phyloP scores from a whole-genome alignment of 1,140 invertebrate genomes.

The Polyergus mexicanus region DNA sequence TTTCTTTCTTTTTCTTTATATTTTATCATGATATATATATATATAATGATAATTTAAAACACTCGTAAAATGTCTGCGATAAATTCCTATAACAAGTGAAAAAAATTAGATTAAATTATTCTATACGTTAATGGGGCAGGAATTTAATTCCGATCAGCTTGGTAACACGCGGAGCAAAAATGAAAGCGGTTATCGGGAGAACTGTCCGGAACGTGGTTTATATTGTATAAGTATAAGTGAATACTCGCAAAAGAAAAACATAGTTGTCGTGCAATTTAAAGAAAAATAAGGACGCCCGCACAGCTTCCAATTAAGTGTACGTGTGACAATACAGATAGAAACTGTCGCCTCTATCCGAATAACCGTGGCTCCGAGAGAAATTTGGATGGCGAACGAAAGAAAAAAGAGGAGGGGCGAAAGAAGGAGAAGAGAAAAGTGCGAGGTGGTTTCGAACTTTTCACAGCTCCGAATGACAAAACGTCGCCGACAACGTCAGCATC shows the following conservation, averaged over 20 bases:
- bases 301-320: conserved; percentile 43
- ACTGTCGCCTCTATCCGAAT: conserved; percentile 19
- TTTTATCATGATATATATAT: not conserved
- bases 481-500: conserved; percentile 56
- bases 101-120: conserved; percentile 55
- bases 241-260: conserved; percentile 43
- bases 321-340: not conserved
- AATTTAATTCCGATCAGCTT: conserved; percentile 43
- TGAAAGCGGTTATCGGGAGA: conserved; percentile 39
- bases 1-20: too few species aligned
- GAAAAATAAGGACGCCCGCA: conserved; percentile 49
- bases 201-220: conserved; percentile 34
- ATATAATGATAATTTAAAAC: not conserved
- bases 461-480: conserved; percentile 48
- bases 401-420: conserved; percentile 1
- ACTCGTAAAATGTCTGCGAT: conserved; percentile 33
- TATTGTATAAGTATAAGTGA: too few species aligned
- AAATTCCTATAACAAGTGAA: conserved; percentile 48
- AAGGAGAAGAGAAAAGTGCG: conserved; percentile 56
- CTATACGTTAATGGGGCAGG: conserved; percentile 23
- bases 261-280: conserved; percentile 48
- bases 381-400: conserved; percentile 28
- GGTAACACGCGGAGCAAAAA: conserved; percentile 29
- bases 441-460: conserved; percentile 62
- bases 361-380: conserved; percentile 18